Conservation (phyloP, 2,113 vertebrate genomes). For the Hipposideros armiger region DNA sequence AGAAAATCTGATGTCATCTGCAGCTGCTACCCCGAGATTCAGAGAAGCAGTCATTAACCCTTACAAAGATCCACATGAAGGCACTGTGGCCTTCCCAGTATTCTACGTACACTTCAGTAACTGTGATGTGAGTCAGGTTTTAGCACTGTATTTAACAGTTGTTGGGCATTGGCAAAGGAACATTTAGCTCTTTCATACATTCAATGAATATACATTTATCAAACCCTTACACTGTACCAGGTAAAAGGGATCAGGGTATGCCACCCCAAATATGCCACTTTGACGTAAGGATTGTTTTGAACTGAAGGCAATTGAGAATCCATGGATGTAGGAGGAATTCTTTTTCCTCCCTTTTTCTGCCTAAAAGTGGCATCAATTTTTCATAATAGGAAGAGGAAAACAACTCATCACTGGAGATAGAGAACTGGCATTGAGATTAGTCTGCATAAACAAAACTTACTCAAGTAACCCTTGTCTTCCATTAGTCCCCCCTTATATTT, state of each 20-base stretch:
- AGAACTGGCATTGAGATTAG: neutral
- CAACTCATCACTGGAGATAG: neutral
- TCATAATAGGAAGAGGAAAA: neutral
- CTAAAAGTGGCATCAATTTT: neutral
- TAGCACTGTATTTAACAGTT: neutral
- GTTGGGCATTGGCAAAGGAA: neutral
- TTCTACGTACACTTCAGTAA: neutral
- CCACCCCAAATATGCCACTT: neutral
- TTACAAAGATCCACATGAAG: constrained; percentile 16
- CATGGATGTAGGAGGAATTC: neutral
- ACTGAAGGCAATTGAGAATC: neutral
- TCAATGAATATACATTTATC: neutral
- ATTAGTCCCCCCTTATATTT: neutral
- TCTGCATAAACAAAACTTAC: neutral
- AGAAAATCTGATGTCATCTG: constrained; percentile 85
- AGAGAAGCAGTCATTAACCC: constrained; percentile 78
- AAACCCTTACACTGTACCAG: neutral
- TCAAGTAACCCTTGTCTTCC: neutral
- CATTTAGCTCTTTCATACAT: neutral
- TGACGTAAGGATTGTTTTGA: neutral
- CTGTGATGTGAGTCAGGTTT: neutral
- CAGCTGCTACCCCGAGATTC: constrained; percentile 73
- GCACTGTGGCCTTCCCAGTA: neutral
- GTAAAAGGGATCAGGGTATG: neutral
- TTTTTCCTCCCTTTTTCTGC: neutral